These are phyloP conservation scores for Drosophila percnosoma DNA, from an alignment of 2,888 invertebrate genomes.

Conservation along the genomic window DNA sequence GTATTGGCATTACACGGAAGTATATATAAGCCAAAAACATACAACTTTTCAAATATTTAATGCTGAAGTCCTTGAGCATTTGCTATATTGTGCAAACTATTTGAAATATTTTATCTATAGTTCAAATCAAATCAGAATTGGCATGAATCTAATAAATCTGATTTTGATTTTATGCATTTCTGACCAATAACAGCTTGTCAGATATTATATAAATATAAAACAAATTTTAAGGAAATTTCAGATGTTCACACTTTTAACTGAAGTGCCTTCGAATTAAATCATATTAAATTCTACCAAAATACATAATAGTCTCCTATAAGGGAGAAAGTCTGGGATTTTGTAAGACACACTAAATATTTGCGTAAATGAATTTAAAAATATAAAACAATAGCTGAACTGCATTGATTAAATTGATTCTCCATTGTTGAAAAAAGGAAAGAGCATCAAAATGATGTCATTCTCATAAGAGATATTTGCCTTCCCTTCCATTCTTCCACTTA, in stretches of 20 bases:
- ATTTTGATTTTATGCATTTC: not conserved
- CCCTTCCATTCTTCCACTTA: constrained; percentile 27
- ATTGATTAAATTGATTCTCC: not conserved
- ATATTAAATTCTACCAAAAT: no score
- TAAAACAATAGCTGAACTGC: not conserved
- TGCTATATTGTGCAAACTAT: not conserved
- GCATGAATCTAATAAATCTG: not conserved
- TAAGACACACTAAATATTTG: not conserved
- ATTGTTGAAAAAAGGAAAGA: constrained; percentile 3
- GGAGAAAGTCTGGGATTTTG: not conserved
- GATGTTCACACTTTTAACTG: not conserved
- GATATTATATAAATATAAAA: not conserved
- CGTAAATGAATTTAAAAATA: not conserved
- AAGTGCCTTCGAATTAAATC: not conserved
- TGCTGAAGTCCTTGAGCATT: not conserved
- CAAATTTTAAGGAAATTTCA: not conserved
- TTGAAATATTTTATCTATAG: not conserved
- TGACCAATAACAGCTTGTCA: not conserved
- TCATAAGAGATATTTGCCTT: not conserved
- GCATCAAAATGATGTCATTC: constrained; percentile 7
- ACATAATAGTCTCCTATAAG: not conserved
- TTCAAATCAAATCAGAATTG: not conserved
- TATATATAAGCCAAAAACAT: no score
- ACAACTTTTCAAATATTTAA: not conserved
- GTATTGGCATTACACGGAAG: not conserved